Evolutionary conservation across 2,113 vertebrate species (phyloP), one percentile per base, ranked within the genome.

Genomic region (Percopsis transmontana): DNA sequence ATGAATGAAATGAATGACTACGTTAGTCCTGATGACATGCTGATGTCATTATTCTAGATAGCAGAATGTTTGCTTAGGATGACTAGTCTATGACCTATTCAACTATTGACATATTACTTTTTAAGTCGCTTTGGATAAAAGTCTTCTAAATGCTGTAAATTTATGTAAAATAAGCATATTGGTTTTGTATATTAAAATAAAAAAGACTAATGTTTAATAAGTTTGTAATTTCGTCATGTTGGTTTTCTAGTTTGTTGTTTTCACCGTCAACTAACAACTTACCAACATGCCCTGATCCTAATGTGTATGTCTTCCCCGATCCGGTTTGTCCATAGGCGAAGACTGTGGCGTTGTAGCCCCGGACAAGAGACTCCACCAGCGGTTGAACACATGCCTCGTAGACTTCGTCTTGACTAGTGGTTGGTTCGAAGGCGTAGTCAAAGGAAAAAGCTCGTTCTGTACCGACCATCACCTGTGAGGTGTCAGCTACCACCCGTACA

Each of bases 251-350:
- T 45, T 11, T 44, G 3, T 3, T 12, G 42, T 2, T 44, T 41
- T 41, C 40, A 15, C 1, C 2, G 1, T 14, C 10, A 13, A 7
- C 21, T 14, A 54, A 13, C 55, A 11, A 42, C 94, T 71, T 91
- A 97, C 95, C 94, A 75, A 87, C 57, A 54, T 87, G 90, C 20
- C 92, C 88, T 56, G 94, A 90, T 40, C 94, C 92, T 0, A 98
- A 93, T 40, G 96, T 97, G 70, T 95, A 94, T 0, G 96, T 98
- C 87, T 98, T 98, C 54, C 96, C 95, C 40, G 96, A 97, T 12
- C 95, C 95, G 5, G 95, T 96, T n/a, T 98, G 95, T 74, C 96
- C 96, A 5, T 96, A 97, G 0, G 93, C 94, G 87, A 98, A 96
- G 44, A 97, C 94, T 0, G 96, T 97, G 41, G 93, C 95, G 14